Evolutionary conservation across 2,797 vertebrate genomes (phyloP).

Genomic region (Spheniscus humboldti): DNA sequence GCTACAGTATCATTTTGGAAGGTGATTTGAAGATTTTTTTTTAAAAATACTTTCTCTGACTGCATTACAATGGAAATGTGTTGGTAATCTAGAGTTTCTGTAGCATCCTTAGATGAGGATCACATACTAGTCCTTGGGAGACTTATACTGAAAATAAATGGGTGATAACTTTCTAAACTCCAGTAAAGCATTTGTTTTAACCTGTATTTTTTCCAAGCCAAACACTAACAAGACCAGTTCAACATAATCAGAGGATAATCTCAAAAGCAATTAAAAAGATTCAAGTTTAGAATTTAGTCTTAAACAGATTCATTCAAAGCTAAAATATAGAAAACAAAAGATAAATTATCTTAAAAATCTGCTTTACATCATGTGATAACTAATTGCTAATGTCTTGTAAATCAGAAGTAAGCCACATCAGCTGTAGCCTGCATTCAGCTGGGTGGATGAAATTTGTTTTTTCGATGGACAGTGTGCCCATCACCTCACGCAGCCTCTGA

Average conservation of each 20-base stretch:
- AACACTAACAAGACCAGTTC: not conserved
- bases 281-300: not conserved
- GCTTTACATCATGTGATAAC: not conserved
- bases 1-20: not conserved
- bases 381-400: not conserved
- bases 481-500: not conserved
- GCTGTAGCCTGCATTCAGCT: not conserved
- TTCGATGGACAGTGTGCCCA: not conserved
- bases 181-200: not conserved
- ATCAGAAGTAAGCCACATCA: not conserved
- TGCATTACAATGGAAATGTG: not conserved
- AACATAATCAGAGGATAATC: not conserved
- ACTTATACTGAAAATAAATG: not conserved
- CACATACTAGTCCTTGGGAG: not conserved
- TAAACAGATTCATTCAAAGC: not conserved
- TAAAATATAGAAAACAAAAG: not conserved
- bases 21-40: not conserved
- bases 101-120: not conserved
- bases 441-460: not conserved
- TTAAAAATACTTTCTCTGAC: no score
- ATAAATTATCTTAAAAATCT: not conserved
- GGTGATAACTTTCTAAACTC: not conserved
- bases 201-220: not conserved
- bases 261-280: not conserved
- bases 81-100: not conserved